A percentile compares a stretch with the other conserved stretches of the same genome.
Evolutionary conservation across 2,113 vertebrate genomes (phyloP).

Genomic region (Colistium nudipinnis): DNA sequence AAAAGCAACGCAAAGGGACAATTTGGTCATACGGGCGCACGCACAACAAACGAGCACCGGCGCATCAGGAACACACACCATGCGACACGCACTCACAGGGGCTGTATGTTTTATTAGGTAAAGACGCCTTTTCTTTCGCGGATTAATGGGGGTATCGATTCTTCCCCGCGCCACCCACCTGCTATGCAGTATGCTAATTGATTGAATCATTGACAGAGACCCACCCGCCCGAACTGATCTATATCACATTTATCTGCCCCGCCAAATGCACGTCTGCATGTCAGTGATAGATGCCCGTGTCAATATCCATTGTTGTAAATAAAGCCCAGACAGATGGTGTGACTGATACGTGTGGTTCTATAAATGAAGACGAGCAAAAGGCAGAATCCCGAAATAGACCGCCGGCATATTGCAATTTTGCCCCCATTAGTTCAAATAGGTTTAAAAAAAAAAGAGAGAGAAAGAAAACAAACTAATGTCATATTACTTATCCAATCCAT

Average conservation of each 20-base stretch:
- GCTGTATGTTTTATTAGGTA: constrained; percentile 72
- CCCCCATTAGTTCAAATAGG: background rate
- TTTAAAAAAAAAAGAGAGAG: background rate
- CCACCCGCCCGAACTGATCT: constrained; percentile 70
- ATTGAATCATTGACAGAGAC: constrained; percentile 76
- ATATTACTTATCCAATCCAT: background rate
- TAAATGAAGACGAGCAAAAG: constrained; percentile 33
- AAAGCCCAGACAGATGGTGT: constrained; percentile 62
- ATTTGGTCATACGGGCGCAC: constrained; percentile 23
- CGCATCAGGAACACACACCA: constrained; percentile 19
- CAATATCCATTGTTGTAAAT: constrained; percentile 78
- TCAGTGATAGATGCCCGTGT: constrained; percentile 74
- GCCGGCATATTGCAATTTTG: background rate
- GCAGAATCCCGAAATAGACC: constrained; percentile 24
- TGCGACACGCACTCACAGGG: constrained; percentile 48
- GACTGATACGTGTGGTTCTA: constrained; percentile 23
- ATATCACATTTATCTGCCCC: constrained; percentile 78
- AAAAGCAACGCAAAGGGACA: constrained; percentile 1
- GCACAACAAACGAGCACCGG: constrained; percentile 28
- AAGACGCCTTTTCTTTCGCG: constrained; percentile 70
- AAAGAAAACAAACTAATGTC: background rate
- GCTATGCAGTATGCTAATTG: constrained; percentile 81
- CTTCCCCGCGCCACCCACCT: constrained; percentile 65
- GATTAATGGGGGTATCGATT: constrained; percentile 80
- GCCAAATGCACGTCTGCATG: constrained; percentile 63